Evolutionary conservation across 2,888 invertebrate species (phyloP), one percentile per base, ranked within the genome.

Genomic region (Reticulitermes lucifugus): DNA sequence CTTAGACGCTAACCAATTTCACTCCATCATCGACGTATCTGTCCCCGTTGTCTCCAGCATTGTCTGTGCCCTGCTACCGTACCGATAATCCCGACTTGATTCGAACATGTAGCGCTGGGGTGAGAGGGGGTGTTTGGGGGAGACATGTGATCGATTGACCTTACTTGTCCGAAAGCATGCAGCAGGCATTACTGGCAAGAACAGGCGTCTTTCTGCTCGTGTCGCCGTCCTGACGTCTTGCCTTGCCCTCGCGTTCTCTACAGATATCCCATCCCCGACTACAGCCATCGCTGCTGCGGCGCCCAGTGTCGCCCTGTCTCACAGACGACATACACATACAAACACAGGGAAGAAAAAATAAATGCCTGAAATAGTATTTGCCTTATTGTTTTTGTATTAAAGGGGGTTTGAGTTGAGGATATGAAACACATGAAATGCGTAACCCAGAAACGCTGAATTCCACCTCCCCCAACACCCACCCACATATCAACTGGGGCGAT

Each of bases 311-410:
- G 12, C n/a, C 55, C 21, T 18, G 14, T 55, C 18, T 55, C 55
- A 55, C 55, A 14, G 55, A 35, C 73, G 41, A 41, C 73, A 18
- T 41, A 41, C 73, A 41, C 35, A 5, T n/a, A 73, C 73, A 41
- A 14, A 41, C 60, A 60, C 22, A 77, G 70, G 71, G 65, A 84
- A 79, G 51, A 85, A 85, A 85, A 77, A 85, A 83, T 85, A 83
- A 85, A 85, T 85, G 77, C 83, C 73, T 35, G 77, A 85, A 83
- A 85, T 85, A 82, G 82, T 77, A 83, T 85, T 85, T 85, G 81
- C 71, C 80, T 79, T 29, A 65, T 77, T 60, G 21, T 75, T 75
- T 81, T 71, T 82, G 29, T 46, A 46, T 55, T 77, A 43, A 77
- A 46, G 43, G 46, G 7, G 75, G 4, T 41, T 22, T 46, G 46